Percentiles rank a stretch among this genome's conserved stretches.
phyloP scores from a whole-genome alignment of 2,888 invertebrate species.

The Drosophila nigricruria region DNA sequence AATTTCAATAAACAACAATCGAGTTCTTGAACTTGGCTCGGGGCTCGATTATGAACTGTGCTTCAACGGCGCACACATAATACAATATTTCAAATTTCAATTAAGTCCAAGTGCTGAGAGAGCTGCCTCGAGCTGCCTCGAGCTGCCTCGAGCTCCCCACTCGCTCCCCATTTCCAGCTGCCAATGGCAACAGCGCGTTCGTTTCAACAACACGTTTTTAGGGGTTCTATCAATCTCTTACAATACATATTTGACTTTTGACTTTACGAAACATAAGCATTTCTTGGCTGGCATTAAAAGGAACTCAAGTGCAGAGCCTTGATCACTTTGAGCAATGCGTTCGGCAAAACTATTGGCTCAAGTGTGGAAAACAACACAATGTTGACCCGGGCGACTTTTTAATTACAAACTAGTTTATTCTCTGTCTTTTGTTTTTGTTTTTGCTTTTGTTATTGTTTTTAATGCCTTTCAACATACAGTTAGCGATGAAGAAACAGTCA shows the following conservation, averaged over 20 bases:
- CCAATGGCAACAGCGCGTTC: slow-evolving; percentile 58
- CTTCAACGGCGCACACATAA: slow-evolving; percentile 81
- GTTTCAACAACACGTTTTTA: background rate
- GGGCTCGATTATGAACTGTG: slow-evolving; percentile 75
- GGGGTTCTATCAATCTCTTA: slow-evolving; percentile 49
- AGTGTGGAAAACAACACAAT: slow-evolving; percentile 28
- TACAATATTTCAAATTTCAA: slow-evolving; percentile 83
- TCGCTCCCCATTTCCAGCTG: slow-evolving; percentile 18
- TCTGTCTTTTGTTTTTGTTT: slow-evolving; percentile 38
- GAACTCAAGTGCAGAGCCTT: slow-evolving; percentile 65
- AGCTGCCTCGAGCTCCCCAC: background rate
- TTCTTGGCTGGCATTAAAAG: slow-evolving; percentile 71
- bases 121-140: slow-evolving; percentile 29
- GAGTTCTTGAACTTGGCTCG: slow-evolving; percentile 56
- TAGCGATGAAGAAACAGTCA: background rate
- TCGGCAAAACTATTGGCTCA: slow-evolving; percentile 47
- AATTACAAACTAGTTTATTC: slow-evolving; percentile 62
- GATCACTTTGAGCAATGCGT: slow-evolving; percentile 46
- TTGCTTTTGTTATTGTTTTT: slow-evolving; percentile 3
- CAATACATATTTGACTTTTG: slow-evolving; percentile 77
- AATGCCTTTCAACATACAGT: slow-evolving; percentile 24
- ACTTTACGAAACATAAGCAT: slow-evolving; percentile 74
- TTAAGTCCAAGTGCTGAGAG: slow-evolving; percentile 83
- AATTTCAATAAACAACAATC: slow-evolving; percentile 77
- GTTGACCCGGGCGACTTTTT: slow-evolving; percentile 23